phyloP scores from a whole-genome alignment of 2,888 invertebrate genomes.

The Morinoia aosen region DNA sequence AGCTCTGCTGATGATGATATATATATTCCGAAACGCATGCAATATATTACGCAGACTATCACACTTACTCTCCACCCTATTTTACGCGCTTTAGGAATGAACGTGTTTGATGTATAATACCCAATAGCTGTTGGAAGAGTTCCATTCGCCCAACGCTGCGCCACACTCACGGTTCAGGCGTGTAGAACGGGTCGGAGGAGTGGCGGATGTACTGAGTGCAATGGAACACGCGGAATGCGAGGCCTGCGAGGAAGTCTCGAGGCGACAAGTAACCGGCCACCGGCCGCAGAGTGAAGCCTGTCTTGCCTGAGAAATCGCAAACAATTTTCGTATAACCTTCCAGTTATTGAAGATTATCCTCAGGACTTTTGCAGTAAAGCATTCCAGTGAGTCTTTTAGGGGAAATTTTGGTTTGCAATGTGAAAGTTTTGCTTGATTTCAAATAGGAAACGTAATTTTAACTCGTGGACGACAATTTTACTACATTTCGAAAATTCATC shows the following conservation, averaged over 20 bases:
- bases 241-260: conserved; percentile 85
- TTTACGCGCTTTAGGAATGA: no score
- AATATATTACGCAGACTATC: no score
- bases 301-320: conserved; percentile 74
- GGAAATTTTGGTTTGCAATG: no score
- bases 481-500: neutral
- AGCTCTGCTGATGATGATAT: no score
- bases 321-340: neutral
- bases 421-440: neutral
- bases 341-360: neutral
- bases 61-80: no score
- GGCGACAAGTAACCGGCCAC: conserved; percentile 88
- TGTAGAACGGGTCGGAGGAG: conserved; percentile 96
- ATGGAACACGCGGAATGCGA: conserved; percentile 86
- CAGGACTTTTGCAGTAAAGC: no score
- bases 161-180: conserved; percentile 93
- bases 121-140: no score
- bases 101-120: no score
- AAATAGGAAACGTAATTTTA: neutral
- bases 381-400: no score
- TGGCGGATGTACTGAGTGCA: conserved; percentile 95
- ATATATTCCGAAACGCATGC: no score
- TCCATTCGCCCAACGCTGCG: neutral
- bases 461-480: neutral
- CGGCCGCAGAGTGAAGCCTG: conserved; percentile 94